Evolutionary conservation across 2,888 invertebrate species (phyloP), one percentile per base, ranked within the genome.

Genomic region (Osedax fenrisi): DNA sequence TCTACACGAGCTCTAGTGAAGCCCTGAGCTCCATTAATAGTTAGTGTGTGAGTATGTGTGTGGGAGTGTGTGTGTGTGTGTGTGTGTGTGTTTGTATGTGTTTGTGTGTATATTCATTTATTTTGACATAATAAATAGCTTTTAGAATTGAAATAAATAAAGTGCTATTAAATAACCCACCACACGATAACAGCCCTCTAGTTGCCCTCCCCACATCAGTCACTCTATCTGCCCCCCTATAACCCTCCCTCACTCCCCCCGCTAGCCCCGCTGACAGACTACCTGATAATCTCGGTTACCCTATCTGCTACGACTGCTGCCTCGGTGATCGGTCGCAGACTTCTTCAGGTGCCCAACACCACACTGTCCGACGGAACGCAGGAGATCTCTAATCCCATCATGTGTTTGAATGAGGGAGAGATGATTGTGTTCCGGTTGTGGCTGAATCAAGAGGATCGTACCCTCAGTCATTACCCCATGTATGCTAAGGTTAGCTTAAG

Each of bases 341-440:
- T 72, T 1, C 72, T 72, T 26, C 72, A 62, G 26, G 26, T 26
- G n/a, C 68, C 68, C 17, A 68, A 68, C 27, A 22, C 23, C 26
- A 66, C 66, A 1, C 25, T 73, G 67, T 59, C 70, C 13, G 76
- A 77, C 27, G 74, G 71, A 1, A 74, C 77, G 21, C 64, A 17
- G 72, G 81, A 81, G 75, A 78, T 83, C 21, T 72, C 78, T 5
- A 83, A 83, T 75, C 83, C 82, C 13, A 78, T 81, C 2, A 68
- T 83, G 61, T 83, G 83, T 75, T 77, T 83, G 67, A 82, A 82
- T 72, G 75, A 78, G 13, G 80, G 80, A 1, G 82, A 83, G 56
- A 80, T 82, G 78, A 79, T 83, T 2, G 77, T 83, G 26, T 83
- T 83, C 78, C 81, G 81, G 71, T 77, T 83, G 17, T 78, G 77